These are phyloP conservation scores for Phyllostomus discolor DNA, from an alignment of 2,113 vertebrate species.

Conservation along the genomic window DNA sequence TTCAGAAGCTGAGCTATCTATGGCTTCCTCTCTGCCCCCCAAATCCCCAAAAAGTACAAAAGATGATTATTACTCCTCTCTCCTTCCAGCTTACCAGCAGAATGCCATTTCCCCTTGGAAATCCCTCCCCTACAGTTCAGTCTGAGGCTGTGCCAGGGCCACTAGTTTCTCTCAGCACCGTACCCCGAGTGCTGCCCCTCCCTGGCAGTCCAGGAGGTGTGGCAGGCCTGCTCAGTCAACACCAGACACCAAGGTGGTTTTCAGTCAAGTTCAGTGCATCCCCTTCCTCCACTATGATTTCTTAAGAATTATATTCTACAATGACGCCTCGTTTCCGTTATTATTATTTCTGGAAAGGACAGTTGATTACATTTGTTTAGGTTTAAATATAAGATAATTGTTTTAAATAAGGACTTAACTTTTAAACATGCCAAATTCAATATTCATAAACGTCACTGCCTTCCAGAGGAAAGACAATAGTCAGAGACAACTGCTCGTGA, in stretches of 20 bases:
- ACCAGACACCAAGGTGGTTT: neutral
- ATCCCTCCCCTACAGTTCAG: neutral
- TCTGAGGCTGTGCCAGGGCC: neutral
- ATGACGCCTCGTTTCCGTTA: conserved; percentile 42
- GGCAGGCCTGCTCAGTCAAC: neutral
- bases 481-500: conserved; percentile 11
- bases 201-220: neutral
- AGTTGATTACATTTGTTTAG: conserved; percentile 42
- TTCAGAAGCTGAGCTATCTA: neutral
- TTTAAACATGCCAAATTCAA: conserved; percentile 44
- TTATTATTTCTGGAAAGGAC: conserved; percentile 56
- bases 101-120: neutral
- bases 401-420: conserved; percentile 39
- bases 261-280: neutral
- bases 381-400: conserved; percentile 48
- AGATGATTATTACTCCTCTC: neutral
- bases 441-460: conserved; percentile 42
- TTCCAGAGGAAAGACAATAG: conserved; percentile 42
- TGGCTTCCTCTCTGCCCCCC: neutral
- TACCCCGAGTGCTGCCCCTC: neutral
- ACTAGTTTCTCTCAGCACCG: neutral
- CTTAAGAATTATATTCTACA: conserved; percentile 34
- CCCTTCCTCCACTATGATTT: neutral
- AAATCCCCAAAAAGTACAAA: neutral
- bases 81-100: neutral